Base-by-base conservation (phyloP, 2,888 invertebrate genomes). In the Branchipolynoe longqiensis region DNA sequence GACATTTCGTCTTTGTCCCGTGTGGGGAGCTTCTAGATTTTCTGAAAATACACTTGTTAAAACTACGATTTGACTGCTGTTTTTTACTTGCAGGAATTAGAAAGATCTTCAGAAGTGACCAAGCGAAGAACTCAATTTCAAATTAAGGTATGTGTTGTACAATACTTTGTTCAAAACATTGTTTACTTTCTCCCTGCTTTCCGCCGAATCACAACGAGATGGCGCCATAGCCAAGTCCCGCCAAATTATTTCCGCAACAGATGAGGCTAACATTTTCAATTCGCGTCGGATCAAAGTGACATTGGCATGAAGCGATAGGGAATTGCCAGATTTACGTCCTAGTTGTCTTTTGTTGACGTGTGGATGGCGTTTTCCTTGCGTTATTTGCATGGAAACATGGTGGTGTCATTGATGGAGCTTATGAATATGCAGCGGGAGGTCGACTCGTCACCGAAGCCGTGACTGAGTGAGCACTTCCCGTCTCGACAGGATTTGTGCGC, bases 91-190 rank as follows among this genome's bases (percentile, higher is more conserved):
- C 87, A 91, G 91, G 91, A 90, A 69, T 88, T 89, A 69, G 90
- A 91, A 81, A 88, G 89, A 85, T 89, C 88, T 48, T 89, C 88
- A 88, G 89, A 87, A 73, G 88, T 89, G 41, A 86, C 54, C 33
- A 90, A 91, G 85, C 87, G 90, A 87, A 89, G 89, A 82, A 90
- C 90, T 83, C 90, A 91, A 69, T 91, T 90, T 85, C 89, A 90
- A 85, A 92, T 92, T 84, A 91, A 92, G 90, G 92, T 92, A 89
- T 1, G 84, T 41, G 25, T 41, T 18, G 25, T 78, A 14, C 48
- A 1, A 25, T 28, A 38, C 33, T n/a, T 31, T 31, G 14, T 73
- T 78, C 25, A 48, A 41, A 25, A 1, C 31, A 12, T 41, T 78
- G 78, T 78, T 78, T 78, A 78, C 78, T 14, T 33, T 25, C 31